phyloP scores from a whole-genome alignment of 2,888 invertebrate species.

The Andrena bicolor region DNA sequence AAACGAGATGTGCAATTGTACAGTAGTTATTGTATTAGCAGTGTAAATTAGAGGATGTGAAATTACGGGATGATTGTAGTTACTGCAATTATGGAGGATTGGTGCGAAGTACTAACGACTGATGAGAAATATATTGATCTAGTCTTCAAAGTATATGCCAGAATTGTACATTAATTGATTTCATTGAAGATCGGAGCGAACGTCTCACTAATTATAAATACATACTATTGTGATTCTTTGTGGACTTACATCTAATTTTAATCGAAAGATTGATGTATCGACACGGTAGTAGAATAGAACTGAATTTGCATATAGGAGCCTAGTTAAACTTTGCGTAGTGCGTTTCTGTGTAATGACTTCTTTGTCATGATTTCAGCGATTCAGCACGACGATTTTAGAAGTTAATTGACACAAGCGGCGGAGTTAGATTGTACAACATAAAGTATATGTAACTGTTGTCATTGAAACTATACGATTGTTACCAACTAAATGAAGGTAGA shows the following conservation, averaged over 20 bases:
- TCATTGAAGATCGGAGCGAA: constrained; percentile 21
- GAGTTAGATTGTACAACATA: constrained; percentile 25
- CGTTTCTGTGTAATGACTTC: background rate
- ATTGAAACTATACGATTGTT: constrained; percentile 13
- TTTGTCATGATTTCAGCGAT: constrained; percentile 19
- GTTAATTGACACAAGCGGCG: constrained; percentile 34
- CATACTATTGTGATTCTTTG: constrained; percentile 37
- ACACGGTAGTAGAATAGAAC: constrained; percentile 25
- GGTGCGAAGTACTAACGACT: constrained; percentile 51
- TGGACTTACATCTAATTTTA: constrained; percentile 30
- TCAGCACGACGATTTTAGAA: constrained; percentile 20
- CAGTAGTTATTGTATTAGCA: constrained; percentile 33
- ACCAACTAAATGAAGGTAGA: constrained; percentile 32
- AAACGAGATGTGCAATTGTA: constrained; percentile 36
- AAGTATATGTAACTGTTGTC: constrained; percentile 12
- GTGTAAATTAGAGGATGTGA: constrained; percentile 32
- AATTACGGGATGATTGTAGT: constrained; percentile 14
- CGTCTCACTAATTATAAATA: constrained; percentile 24
- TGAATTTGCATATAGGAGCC: constrained; percentile 26
- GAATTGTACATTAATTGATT: constrained; percentile 50
- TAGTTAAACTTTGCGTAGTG: background rate
- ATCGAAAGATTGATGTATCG: constrained; percentile 27
- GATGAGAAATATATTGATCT: constrained; percentile 56
- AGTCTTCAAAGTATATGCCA: constrained; percentile 62
- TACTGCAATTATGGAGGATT: constrained; percentile 32